phyloP scores from a whole-genome alignment of 2,113 vertebrate genomes.

The Crotalus tigris region DNA sequence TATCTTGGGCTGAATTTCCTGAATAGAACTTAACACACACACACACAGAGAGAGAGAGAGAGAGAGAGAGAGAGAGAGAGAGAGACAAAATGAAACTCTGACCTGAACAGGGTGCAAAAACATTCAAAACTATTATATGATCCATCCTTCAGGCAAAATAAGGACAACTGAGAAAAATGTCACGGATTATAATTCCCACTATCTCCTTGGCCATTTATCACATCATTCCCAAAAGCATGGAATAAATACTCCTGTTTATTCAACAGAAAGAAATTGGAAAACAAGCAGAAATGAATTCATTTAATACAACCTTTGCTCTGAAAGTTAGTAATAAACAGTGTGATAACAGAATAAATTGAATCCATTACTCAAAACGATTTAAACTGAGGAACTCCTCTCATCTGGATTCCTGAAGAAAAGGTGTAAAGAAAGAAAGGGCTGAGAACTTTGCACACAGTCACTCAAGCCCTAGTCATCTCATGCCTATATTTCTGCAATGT shows the following conservation, averaged over 20 bases:
- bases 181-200: background rate
- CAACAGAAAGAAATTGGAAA: background rate
- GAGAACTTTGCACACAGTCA: background rate
- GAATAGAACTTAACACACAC: background rate
- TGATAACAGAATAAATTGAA: background rate
- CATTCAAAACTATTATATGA: background rate
- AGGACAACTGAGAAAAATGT: background rate
- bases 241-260: background rate
- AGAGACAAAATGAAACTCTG: background rate
- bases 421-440: background rate
- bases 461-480: background rate
- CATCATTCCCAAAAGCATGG: background rate
- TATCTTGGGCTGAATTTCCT: background rate
- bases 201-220: background rate
- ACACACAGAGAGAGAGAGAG: no score
- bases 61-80: no score
- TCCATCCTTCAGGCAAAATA: background rate
- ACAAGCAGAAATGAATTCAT: background rate
- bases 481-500: background rate
- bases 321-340: background rate
- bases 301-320: background rate
- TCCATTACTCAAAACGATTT: background rate
- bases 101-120: background rate
- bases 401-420: background rate
- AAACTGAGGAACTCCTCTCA: background rate